Base-by-base conservation (phyloP, 1,140 invertebrate genomes). In the Steinernema feltiae region DNA sequence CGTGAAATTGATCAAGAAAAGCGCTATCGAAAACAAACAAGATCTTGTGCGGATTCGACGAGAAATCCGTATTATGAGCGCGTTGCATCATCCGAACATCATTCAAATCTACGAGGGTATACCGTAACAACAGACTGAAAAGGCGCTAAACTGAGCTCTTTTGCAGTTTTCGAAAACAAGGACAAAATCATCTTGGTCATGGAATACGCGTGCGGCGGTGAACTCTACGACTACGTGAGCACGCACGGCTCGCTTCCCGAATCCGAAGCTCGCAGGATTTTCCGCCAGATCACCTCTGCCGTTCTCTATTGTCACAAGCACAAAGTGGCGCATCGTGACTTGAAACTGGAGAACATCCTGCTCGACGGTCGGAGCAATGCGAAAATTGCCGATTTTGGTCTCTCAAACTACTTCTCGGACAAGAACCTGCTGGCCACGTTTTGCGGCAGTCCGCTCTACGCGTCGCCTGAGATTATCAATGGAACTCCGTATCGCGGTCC, bases 61-160 rank as follows among this genome's bases (percentile, higher is more conserved):
- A 79, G 96, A 99, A 88, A 97, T 99, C 86, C 94, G 97, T 87
- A 98, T 99, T 83, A 98, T 98, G 95, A 95, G 94, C 72, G 95
- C 93, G 70, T 93, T 98, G 21, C 91, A 93, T 83, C 97, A 99
- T 91, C 95, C 95, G 2, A 95, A 98, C 87, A 98, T 99, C 86
- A 95, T 98, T 88, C 94, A 97, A 87, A 97, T 98, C 87, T 94
- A 95, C 88, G 95, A 98, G 93, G 94, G 94, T 97, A 89, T 80
- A 32, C 29, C 41, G n/a, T 12, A 63, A 27, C 12, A 27, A 27
- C 3, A 63, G 2, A 21, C 53, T 15, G 29, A 48, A 30, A 41
- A 18, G 24, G 32, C 7, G 15, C 30, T 74, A 17, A 24, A 53
- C 73, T 1, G 31, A 0, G 18, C 30, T 1, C 0, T 29, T 77